Conservation (phyloP, 2,113 vertebrate species). For the Corythornis madagascariensis region DNA sequence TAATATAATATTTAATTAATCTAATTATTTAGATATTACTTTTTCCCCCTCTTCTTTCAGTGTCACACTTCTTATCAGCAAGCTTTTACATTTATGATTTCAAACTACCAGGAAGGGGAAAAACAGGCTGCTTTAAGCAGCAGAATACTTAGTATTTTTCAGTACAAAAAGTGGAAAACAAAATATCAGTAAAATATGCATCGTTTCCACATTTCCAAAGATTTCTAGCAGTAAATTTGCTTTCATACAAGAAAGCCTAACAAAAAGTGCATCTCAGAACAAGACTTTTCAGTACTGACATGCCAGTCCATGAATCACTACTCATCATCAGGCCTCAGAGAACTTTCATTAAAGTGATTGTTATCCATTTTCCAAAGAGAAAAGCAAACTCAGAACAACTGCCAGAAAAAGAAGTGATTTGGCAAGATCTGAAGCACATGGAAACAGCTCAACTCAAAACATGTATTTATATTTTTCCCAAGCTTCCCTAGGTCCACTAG, state of each 20-base stretch:
- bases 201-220: neutral
- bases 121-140: neutral
- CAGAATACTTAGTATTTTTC: neutral
- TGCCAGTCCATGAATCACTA: neutral
- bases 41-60: neutral
- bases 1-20: no score
- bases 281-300: neutral
- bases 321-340: neutral
- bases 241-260: neutral
- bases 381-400: neutral
- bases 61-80: neutral
- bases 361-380: neutral
- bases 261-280: neutral
- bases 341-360: neutral
- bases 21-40: neutral
- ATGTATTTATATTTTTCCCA: neutral
- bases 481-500: neutral
- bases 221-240: neutral
- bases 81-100: neutral
- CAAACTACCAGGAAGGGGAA: neutral
- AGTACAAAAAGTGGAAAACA: neutral
- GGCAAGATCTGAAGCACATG: neutral
- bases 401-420: neutral
- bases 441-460: neutral
- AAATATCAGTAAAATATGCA: neutral